phyloP scores from a whole-genome alignment of 92 coral and sea anemone species.

The Paramuricea clavata region DNA sequence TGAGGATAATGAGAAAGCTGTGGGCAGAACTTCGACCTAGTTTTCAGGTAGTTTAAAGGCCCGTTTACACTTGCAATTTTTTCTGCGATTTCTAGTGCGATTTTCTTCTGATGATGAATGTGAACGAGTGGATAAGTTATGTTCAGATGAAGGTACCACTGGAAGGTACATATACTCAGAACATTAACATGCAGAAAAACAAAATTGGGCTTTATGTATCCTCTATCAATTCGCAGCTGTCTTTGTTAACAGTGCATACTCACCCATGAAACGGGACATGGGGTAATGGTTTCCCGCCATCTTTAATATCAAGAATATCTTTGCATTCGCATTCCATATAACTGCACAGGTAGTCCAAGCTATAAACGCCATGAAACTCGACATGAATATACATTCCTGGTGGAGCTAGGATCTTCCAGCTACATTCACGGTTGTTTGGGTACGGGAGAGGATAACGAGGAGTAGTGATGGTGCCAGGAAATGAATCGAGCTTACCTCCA shows the following conservation, averaged over 20 bases:
- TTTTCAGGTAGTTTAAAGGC: no score
- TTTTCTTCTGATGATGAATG: no score
- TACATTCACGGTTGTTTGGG: conserved; percentile 82
- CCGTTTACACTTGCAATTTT: no score
- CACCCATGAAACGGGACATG: conserved; percentile 60
- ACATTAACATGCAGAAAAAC: no score
- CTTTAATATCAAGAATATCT: conserved; percentile 85
- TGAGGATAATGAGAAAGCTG: no score
- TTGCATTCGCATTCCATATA: conserved; percentile 59
- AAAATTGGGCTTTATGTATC: no score
- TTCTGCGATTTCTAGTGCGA: no score
- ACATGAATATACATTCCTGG: conserved; percentile 74
- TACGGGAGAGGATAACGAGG: conserved; percentile 86
- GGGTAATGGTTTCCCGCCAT: conserved; percentile 79
- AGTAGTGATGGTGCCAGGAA: conserved; percentile 72
- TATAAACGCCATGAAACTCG: conserved; percentile 62
- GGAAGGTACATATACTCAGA: no score
- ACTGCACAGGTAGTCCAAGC: conserved; percentile 67
- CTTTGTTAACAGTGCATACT: conserved; percentile 50
- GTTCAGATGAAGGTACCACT: no score
- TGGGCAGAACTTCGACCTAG: no score
- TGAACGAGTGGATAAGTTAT: no score
- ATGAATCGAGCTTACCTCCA: conserved; percentile 65
- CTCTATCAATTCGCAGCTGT: neutral
- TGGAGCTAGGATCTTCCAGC: conserved; percentile 76